Base-by-base conservation (phyloP, 2,888 invertebrate species). In the Epinotia nisella region DNA sequence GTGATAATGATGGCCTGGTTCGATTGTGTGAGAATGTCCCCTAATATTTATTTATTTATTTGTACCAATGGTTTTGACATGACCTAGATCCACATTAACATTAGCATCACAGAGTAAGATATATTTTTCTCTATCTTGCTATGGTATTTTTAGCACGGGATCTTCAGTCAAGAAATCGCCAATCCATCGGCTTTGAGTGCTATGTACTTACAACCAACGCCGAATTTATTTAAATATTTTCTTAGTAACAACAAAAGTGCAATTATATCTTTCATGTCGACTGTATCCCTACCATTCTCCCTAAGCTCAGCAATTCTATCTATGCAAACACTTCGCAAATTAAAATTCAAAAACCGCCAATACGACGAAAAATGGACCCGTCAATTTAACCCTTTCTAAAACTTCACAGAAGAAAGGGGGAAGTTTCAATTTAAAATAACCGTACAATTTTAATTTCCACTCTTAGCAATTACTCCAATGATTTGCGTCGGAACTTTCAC, bases 401-500 rank as follows among this genome's bases (percentile, higher is more conserved):
- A 66, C 29, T 67, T 60, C 17, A 24, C 17, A 5, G 7, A 78
- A 5, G 7, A 78, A 75, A 76, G 73, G 71, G 71, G 70, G 70
- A 66, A 78, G 73, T 76, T 71, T 74, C 78, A 78, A 78, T 78
- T 78, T 78, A 79, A 79, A 76, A 80, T 55, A 64, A 66, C 45
- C 45, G 55, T 66, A 67, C 65, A 66, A 64, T 74, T 79, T 77
- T 76, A 77, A 78, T 78, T 77, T 77, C 68, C 77, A 75, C 78
- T 79, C 74, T 60, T 71, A 77, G 79, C 80, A 80, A 78, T 76
- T 78, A 81, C 82, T 76, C 77, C 64, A 75, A 72, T 70, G 76
- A 78, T 78, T 83, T 83, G 45, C 41, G 61, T 78, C 75, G 81
- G 81, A 82, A 85, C 80, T 82, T 83, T 78, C 80, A 75, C 77